Percentiles rank a stretch among this genome's conserved stretches.
phyloP scores from a whole-genome alignment of 2,888 invertebrate species.

The Acleris cristana region DNA sequence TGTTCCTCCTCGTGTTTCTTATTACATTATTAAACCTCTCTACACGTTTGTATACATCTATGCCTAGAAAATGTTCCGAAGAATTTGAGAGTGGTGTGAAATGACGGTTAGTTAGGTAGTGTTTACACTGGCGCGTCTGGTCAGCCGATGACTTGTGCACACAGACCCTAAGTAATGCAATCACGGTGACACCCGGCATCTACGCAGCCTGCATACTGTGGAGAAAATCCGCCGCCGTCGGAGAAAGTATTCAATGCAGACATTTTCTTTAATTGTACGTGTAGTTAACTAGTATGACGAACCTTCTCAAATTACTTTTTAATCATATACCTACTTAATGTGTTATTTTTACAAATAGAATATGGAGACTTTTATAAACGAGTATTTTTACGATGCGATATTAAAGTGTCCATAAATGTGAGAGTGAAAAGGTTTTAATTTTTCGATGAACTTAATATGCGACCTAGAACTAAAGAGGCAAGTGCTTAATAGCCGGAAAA shows the following conservation, averaged over 20 bases:
- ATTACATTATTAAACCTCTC: neutral
- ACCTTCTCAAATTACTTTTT: too few relatives aligned
- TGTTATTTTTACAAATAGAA: too few relatives aligned
- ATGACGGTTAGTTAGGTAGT: constrained; percentile 73
- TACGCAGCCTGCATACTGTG: constrained; percentile 50
- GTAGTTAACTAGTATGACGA: too few relatives aligned
- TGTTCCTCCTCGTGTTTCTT: neutral
- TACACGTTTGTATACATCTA: neutral
- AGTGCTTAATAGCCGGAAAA: constrained; percentile 25
- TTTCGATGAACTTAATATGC: too few relatives aligned
- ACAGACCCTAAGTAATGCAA: constrained; percentile 64
- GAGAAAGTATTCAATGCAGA: neutral
- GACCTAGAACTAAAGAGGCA: too few relatives aligned
- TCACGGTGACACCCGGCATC: constrained; percentile 49
- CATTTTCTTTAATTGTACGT: too few relatives aligned
- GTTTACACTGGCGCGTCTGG: constrained; percentile 63
- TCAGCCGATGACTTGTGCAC: constrained; percentile 72
- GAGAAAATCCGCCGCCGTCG: constrained; percentile 7
- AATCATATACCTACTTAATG: too few relatives aligned
- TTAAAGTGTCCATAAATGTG: too few relatives aligned
- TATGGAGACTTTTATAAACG: too few relatives aligned
- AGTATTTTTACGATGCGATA: too few relatives aligned
- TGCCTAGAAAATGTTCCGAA: neutral
- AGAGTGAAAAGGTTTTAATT: too few relatives aligned
- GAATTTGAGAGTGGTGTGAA: constrained; percentile 48